Percentiles rank a stretch among this genome's conserved stretches.
Conservation (phyloP, 2,888 invertebrate species). For the Pseudococcus viburni region DNA sequence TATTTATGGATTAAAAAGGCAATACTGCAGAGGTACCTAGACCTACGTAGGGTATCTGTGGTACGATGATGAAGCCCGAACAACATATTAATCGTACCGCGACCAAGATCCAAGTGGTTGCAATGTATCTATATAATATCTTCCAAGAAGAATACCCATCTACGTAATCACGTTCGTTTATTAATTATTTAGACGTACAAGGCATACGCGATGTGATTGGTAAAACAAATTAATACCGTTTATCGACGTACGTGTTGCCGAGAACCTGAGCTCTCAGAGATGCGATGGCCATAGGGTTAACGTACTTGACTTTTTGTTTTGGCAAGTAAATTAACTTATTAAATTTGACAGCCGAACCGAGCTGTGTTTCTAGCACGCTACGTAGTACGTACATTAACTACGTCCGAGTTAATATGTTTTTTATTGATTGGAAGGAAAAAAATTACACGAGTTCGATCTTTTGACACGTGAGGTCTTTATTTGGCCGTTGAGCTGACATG, state of each 20-base stretch:
- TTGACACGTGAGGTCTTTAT: constrained; percentile 50
- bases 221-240: constrained; percentile 48
- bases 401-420: constrained; percentile 11
- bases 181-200: constrained; percentile 31
- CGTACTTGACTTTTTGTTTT: constrained; percentile 50
- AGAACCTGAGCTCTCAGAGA: not conserved
- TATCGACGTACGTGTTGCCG: constrained; percentile 13
- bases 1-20: constrained; percentile 37
- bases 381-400: not conserved
- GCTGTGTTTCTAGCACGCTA: constrained; percentile 1
- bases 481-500: not conserved
- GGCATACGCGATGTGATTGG: constrained; percentile 46
- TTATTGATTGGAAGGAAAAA: constrained; percentile 47
- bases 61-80: not conserved
- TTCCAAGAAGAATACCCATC: constrained; percentile 32
- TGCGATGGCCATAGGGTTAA: constrained; percentile 10
- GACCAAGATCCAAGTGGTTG: not conserved
- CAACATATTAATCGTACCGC: constrained; percentile 21
- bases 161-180: constrained; percentile 22
- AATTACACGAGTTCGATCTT: not conserved
- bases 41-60: no score
- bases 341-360: constrained; percentile 19
- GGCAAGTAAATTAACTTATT: constrained; percentile 57
- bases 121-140: constrained; percentile 10
- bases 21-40: not conserved